Evolutionary conservation across 2,888 invertebrate species (phyloP), one percentile per base, ranked within the genome.

Genomic region (Candidula unifasciata): DNA sequence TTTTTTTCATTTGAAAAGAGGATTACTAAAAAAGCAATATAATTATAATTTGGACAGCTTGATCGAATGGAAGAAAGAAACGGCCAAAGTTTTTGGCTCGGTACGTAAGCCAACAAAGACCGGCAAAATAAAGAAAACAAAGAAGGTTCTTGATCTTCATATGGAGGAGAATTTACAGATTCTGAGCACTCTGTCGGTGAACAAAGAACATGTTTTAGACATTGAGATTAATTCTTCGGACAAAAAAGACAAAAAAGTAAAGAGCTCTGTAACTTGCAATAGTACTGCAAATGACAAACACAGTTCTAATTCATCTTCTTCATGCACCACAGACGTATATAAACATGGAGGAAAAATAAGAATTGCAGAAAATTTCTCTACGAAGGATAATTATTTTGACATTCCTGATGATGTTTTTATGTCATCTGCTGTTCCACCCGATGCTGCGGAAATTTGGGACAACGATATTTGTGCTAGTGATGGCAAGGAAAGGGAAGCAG

Each of bases 41-140:
- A 68, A 35, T 44, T 84, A 80, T 76, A 57, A 84, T 37, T 68
- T 84, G 16, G 64, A 80, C 37, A 76, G 73, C 18, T 52, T 84
- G 52, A 66, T 84, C 21, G 44, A 80, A 66, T 85, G 85, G 85
- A 85, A 81, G 44, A 81, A 81, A n/a, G 77, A 85, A 33, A 85
- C 81, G 24, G 18, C 33, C 8, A 30, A 35, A 30, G 54, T 33
- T 27, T 85, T 85, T 85, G 85, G 85, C 8, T 8, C 74, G 35
- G 30, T 64, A 10, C 54, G 76, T 24, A 85, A 81, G 37, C 30
- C 57, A 66, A 85, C 85, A 27, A 85, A 85, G 52, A 77, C 81
- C 27, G 85, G 85, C 18, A 85, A 85, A 71, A 60, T 85, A 27
- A 85, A 52, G 60, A 85, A 85, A 30, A 69, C 21, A 5, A 76